These are phyloP conservation scores for Novumbra hubbsi DNA, from an alignment of 2,797 vertebrate species.

Conservation along the genomic window DNA sequence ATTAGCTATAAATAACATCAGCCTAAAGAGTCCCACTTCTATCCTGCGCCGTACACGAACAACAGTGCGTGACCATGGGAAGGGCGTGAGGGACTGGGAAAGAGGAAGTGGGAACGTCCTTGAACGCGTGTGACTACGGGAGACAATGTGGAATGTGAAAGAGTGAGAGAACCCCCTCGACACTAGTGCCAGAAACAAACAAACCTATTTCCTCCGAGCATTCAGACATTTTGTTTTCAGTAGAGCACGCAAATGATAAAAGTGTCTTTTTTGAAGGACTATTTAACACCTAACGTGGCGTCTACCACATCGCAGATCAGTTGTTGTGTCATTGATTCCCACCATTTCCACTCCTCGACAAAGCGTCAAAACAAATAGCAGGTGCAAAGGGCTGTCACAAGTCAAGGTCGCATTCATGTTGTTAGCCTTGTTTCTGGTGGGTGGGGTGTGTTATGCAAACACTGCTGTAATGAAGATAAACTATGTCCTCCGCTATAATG, in stretches of 20 bases:
- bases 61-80: neutral
- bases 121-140: neutral
- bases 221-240: neutral
- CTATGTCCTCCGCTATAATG: neutral
- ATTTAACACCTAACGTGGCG: slow-evolving; percentile 52
- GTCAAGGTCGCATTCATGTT: slow-evolving; percentile 33
- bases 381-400: slow-evolving; percentile 43
- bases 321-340: slow-evolving; percentile 25
- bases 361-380: slow-evolving; percentile 49
- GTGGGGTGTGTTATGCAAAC: slow-evolving; percentile 19
- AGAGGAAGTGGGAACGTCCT: neutral
- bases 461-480: slow-evolving; percentile 22
- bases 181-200: neutral
- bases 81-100: neutral
- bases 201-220: neutral
- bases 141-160: neutral
- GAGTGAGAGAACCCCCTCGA: neutral
- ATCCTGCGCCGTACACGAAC: neutral
- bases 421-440: slow-evolving; percentile 1
- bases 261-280: neutral
- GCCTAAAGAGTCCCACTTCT: neutral
- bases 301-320: slow-evolving; percentile 31
- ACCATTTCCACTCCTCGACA: slow-evolving; percentile 31
- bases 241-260: neutral
- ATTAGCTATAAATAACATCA: neutral